Evolutionary conservation across 92 coral and sea anemone species (phyloP).

Genomic region (Blastomussa wellsi): DNA sequence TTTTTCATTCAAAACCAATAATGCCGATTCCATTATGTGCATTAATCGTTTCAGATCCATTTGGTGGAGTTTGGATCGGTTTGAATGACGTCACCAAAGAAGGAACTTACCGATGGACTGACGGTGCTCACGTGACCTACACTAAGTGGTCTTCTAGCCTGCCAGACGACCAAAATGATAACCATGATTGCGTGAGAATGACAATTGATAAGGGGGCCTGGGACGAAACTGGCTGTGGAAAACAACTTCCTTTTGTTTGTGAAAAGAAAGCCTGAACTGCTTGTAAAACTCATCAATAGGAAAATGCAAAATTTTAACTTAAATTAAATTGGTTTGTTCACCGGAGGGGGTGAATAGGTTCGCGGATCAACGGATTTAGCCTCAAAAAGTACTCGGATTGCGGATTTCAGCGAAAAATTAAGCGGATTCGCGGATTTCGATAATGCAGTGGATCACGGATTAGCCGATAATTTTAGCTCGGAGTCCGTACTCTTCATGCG

Average conservation of each 20-base stretch:
- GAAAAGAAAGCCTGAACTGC: background rate
- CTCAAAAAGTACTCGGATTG: too few relatives aligned
- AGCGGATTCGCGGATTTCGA: too few relatives aligned
- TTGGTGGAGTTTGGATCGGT: conserved; percentile 50
- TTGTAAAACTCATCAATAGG: background rate
- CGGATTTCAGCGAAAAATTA: too few relatives aligned
- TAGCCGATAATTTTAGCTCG: too few relatives aligned
- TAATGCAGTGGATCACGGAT: too few relatives aligned
- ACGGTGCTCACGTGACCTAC: conserved; percentile 44
- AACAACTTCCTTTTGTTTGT: conserved; percentile 28
- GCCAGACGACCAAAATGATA: conserved; percentile 7
- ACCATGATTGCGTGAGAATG: conserved; percentile 40
- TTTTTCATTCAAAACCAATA: background rate
- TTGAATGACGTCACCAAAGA: conserved; percentile 51
- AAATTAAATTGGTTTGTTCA: too few relatives aligned
- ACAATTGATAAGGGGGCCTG: conserved; percentile 9
- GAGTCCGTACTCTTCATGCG: too few relatives aligned
- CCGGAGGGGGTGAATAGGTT: too few relatives aligned
- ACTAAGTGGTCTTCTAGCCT: conserved; percentile 24
- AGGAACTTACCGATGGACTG: conserved; percentile 50
- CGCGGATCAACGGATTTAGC: too few relatives aligned
- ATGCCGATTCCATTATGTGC: background rate
- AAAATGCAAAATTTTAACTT: background rate
- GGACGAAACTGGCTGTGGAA: conserved; percentile 33
- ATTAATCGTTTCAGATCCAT: conserved; percentile 5